Percentiles rank a stretch among this genome's conserved stretches.
These are phyloP conservation scores for Vireo griseus DNA, from an alignment of 2,797 vertebrate species.

Conservation along the genomic window DNA sequence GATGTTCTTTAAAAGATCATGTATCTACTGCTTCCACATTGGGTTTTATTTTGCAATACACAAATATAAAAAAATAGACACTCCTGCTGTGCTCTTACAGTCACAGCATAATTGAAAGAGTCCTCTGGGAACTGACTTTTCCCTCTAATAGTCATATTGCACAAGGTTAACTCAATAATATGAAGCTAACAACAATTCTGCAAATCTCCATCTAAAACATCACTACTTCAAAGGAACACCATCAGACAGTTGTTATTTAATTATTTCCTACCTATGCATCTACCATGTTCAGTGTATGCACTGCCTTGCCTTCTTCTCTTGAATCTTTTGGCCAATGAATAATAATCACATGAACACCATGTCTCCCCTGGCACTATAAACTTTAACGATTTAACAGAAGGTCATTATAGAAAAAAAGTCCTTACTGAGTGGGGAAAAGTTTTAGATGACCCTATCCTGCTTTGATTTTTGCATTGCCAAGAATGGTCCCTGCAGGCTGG, in stretches of 20 bases:
- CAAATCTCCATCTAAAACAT: neutral
- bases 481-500: neutral
- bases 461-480: neutral
- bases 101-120: conserved; percentile 15
- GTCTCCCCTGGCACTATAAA: neutral
- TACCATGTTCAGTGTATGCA: neutral
- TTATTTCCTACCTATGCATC: neutral
- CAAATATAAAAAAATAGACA: conserved; percentile 17
- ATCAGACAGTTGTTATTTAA: neutral
- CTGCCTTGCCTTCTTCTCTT: neutral
- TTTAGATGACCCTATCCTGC: neutral
- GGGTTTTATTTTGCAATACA: conserved; percentile 31
- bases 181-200: neutral
- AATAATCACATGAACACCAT: neutral
- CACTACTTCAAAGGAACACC: neutral
- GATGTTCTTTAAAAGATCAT: conserved; percentile 35
- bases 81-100: conserved; percentile 4
- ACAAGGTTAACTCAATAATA: conserved; percentile 30
- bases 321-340: neutral
- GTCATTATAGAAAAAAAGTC: neutral
- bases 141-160: neutral
- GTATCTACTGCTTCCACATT: neutral
- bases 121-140: conserved; percentile 32
- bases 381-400: neutral
- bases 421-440: neutral